These are phyloP conservation scores for Procambarus virginalis DNA, from an alignment of 1,140 invertebrate species.

Conservation along the genomic window DNA sequence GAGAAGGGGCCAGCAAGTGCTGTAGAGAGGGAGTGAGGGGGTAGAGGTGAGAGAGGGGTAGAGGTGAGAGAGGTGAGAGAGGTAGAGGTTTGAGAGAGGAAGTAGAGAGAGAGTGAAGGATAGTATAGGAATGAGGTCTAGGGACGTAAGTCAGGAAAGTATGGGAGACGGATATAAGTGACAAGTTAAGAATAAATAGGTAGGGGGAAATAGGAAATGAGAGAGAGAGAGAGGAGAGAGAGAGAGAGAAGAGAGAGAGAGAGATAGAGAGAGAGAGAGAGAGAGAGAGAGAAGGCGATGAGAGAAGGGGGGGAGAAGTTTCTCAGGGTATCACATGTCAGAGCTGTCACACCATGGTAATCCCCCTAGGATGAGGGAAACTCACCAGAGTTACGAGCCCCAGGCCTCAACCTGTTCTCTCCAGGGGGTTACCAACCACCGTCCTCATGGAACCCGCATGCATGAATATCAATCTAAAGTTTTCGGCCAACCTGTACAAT, in stretches of 20 bases:
- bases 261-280: slow-evolving; percentile 6
- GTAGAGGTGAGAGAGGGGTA: background rate
- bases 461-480: background rate
- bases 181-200: background rate
- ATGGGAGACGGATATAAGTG: background rate
- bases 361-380: background rate
- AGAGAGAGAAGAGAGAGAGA: slow-evolving; percentile 35
- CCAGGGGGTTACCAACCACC: background rate
- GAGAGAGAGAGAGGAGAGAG: slow-evolving; percentile 45
- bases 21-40: background rate
- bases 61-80: background rate
- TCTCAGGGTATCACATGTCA: background rate
- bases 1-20: background rate
- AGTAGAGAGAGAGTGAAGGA: slow-evolving; percentile 4
- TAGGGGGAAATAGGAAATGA: slow-evolving; percentile 10
- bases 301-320: background rate
- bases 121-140: background rate
- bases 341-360: slow-evolving; percentile 4
- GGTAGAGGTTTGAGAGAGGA: background rate
- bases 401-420: background rate
- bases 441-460: background rate
- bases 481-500: background rate
- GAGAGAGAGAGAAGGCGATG: background rate
- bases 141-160: background rate
- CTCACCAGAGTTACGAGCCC: background rate